Percentiles rank a stretch among this genome's conserved stretches.
Conservation (phyloP, 2,113 vertebrate genomes). For the Miniopterus natalensis region DNA sequence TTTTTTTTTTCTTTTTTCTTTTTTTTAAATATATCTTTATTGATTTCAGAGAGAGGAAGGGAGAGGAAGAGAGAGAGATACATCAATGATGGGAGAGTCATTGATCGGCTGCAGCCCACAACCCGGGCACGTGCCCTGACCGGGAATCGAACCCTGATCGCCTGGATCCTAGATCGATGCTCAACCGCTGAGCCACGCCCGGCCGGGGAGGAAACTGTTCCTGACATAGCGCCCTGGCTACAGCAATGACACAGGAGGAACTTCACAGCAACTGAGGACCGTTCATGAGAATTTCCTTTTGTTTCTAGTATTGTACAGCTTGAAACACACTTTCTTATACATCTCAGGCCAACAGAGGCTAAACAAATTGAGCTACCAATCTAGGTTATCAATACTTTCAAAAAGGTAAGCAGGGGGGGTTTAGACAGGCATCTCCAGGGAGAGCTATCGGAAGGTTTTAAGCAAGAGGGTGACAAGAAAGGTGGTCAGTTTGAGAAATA, state of each 20-base stretch:
- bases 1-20: no score
- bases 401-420: background rate
- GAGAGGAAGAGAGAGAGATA: no score
- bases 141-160: no score
- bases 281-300: background rate
- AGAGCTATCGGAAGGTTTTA: background rate
- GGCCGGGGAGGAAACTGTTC: no score
- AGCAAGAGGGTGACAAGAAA: background rate
- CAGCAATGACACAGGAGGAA: background rate
- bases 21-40: no score
- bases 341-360: background rate
- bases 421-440: fast-evolving
- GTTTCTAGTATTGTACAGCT: background rate
- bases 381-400: background rate
- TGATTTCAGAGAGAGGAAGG: no score
- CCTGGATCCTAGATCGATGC: no score
- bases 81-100: no score
- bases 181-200: no score
- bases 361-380: background rate
- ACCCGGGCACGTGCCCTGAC: no score
- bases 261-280: background rate
- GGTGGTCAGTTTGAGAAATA: background rate
- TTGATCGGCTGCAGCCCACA: no score
- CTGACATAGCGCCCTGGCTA: background rate
- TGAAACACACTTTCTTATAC: background rate